Conservation (phyloP, 2,797 vertebrate genomes). For the Knipowitschia caucasica region DNA sequence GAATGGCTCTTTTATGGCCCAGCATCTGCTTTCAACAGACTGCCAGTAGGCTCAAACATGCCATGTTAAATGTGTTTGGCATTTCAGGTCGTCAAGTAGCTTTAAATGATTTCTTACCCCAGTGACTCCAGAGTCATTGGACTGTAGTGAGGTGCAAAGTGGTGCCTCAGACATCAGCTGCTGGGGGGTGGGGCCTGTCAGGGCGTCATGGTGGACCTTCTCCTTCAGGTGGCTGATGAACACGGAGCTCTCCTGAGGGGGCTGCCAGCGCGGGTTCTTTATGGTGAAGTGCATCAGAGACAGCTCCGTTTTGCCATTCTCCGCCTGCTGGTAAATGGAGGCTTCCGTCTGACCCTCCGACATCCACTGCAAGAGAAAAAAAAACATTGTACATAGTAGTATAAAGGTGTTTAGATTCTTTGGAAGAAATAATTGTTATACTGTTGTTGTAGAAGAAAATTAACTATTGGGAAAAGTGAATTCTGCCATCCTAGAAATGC, state of each 20-base stretch:
- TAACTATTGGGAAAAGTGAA: no score
- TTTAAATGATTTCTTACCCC: slow-evolving; percentile 54
- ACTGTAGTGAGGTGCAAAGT: slow-evolving; percentile 80
- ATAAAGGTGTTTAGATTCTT: no score
- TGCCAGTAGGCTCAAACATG: no score
- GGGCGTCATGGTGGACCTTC: slow-evolving; percentile 90
- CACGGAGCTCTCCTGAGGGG: slow-evolving; percentile 91
- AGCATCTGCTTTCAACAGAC: no score
- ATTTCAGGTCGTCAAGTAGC: not conserved
- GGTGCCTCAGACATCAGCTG: slow-evolving; percentile 81
- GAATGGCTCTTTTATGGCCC: no score
- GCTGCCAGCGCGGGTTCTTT: slow-evolving; percentile 97
- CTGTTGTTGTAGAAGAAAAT: no score
- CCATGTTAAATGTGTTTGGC: not conserved
- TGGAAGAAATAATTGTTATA: no score
- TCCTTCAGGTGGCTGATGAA: slow-evolving; percentile 96
- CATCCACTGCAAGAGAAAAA: slow-evolving; percentile 82
- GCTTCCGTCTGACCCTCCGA: slow-evolving; percentile 95
- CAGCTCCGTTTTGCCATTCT: slow-evolving; percentile 95
- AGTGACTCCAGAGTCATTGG: slow-evolving; percentile 66
- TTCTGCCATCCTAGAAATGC: no score
- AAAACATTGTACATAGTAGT: no score
- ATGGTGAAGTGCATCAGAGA: slow-evolving; percentile 99
- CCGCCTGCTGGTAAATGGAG: slow-evolving; percentile 96
- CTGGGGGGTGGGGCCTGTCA: slow-evolving; percentile 69